phyloP scores from a whole-genome alignment of 2,113 vertebrate genomes.

The Labrus mixtus region DNA sequence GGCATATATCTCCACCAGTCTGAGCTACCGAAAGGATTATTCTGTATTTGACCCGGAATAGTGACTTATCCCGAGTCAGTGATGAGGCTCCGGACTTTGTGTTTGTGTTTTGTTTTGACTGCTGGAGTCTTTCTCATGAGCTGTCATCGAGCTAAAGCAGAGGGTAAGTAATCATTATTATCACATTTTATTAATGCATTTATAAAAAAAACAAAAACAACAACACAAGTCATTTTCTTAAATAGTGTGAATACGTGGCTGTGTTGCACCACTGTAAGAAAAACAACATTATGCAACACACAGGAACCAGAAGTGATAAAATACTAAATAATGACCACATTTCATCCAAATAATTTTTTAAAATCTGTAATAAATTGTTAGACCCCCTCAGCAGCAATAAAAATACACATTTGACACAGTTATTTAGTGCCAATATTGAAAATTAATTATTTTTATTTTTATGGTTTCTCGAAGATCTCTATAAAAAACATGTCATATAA shows the following conservation, averaged over 20 bases:
- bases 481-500: no score
- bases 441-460: no score
- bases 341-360: background rate
- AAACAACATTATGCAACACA: background rate
- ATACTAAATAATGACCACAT: background rate
- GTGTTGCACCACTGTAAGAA: background rate
- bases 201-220: no score
- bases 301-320: background rate
- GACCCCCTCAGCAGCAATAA: no score
- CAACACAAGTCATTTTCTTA: background rate
- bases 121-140: slow-evolving; percentile 71
- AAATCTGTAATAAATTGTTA: background rate
- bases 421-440: no score
- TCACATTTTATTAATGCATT: background rate
- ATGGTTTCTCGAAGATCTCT: no score
- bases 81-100: slow-evolving; percentile 79
- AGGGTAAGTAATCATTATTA: slow-evolving; percentile 78
- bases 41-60: slow-evolving; percentile 27
- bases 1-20: slow-evolving; percentile 17
- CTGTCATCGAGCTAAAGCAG: slow-evolving; percentile 76
- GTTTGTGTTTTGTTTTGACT: slow-evolving; percentile 72
- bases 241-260: background rate
- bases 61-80: slow-evolving; percentile 55
- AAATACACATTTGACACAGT: no score
- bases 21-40: slow-evolving; percentile 43